phyloP scores from a whole-genome alignment of 2,797 vertebrate species.

The Tokudaia tokunoshimensis region DNA sequence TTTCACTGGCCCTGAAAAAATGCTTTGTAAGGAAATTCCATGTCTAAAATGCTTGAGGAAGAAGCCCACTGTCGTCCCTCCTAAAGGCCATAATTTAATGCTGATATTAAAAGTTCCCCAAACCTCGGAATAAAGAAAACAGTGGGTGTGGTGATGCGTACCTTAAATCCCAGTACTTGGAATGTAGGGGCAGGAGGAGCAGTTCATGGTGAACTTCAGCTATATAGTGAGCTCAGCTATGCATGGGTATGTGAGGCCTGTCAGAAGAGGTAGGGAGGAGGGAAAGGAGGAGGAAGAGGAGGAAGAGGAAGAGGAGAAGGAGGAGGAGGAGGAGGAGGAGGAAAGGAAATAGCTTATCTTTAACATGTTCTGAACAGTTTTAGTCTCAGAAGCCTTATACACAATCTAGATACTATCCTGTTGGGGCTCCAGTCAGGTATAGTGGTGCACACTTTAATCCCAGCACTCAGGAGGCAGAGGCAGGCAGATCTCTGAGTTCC shows the following conservation, averaged over 20 bases:
- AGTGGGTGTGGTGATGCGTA: neutral
- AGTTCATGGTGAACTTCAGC: neutral
- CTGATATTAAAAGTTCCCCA: neutral
- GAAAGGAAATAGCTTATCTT: neutral
- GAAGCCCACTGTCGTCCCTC: neutral
- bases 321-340: neutral
- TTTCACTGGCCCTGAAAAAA: neutral
- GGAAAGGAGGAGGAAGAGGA: too few relatives aligned
- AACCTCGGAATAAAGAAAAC: neutral
- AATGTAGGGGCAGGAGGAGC: neutral
- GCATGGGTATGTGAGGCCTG: neutral
- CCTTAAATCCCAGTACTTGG: neutral
- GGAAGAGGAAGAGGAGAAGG: too few relatives aligned
- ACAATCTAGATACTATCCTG: neutral
- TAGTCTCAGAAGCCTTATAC: neutral
- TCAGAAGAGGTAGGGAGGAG: neutral
- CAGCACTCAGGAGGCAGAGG: neutral
- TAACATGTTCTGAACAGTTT: neutral
- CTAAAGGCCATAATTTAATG: neutral
- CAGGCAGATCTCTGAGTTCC: neutral
- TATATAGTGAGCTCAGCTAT: neutral
- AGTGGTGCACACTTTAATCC: neutral
- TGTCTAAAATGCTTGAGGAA: neutral
- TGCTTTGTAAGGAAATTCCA: neutral
- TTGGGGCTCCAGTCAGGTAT: neutral